Evolutionary conservation across 2,113 vertebrate genomes (phyloP), one percentile per base, ranked within the genome.

Genomic region (Saguinus midas): DNA sequence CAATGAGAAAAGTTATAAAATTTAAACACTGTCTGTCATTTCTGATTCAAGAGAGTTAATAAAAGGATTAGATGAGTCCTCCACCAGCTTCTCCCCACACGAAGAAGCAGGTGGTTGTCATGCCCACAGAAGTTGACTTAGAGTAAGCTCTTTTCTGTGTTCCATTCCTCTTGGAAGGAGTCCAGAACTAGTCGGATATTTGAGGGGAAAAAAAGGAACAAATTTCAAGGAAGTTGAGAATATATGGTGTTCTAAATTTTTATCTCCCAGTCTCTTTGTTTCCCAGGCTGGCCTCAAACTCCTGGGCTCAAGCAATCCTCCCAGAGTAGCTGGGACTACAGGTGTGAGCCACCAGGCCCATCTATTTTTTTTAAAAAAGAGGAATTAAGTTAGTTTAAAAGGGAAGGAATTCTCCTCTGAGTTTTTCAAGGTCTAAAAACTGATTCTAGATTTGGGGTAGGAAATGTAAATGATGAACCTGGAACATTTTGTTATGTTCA

Each of bases 401-500:
- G 27, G 16, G 40, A 84, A 84, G 17, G 13, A 89, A 32, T 73
- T 94, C 50, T 76, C 64, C 57, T 84, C 68, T 88, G 35, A 55
- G 17, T 78, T 52, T 82, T 86, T 91, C 32, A 90, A 57, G 43
- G 61, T 80, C 81, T 76, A 86, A 86, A 78, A 87, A 64, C 72
- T 87, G n/a, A 91, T 79, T 66, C 40, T 48, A 82, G 87, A 5
- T 66, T 87, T 88, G 16, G 45, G 45, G 18, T n/a, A 95, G 35
- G 35, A 96, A 88, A 35, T 93, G 37, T 32, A 61, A 93, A 87
- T 29, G 85, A 37, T 91, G 64, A 94, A 89, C 11, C 25, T 84
- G 45, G 48, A 40, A 32, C 10, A 13, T 66, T 84, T 78, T 87
- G 27, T 91, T 80, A 23, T 79, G 9, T n/a, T 52, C 32, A 21